Base-by-base conservation (phyloP, 2,888 invertebrate species). In the Acanthopleura granulata region DNA sequence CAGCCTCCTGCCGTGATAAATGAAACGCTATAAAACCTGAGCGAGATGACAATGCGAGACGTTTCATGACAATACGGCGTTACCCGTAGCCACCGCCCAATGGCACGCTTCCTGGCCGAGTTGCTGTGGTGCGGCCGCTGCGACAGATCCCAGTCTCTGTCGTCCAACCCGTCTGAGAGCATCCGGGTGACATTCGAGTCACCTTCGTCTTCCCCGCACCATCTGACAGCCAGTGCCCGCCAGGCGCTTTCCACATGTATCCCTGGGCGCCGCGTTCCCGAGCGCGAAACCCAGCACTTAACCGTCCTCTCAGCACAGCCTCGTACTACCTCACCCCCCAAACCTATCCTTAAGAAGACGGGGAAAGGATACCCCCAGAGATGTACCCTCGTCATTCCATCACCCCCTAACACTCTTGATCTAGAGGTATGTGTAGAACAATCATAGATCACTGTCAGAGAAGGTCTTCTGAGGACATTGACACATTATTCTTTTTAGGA, bases 41-140 rank as follows among this genome's bases (percentile, higher is more conserved):
- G 9, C 40, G 4, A 40, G 40, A 9, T n/a, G 40, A 40, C 40
- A 40, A 40, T 40, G 40, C 9, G 40, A 40, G 40, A 3, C 9
- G 40, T 9, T 40, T 6, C 40, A 40, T 6, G 40, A 40, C 40
- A 40, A 40, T 40, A 40, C 40, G 40, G 40, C 9, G 40, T 40
- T 3, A 6, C 9, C 40, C 40, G 4, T 40, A n/a, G n/a, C 12
- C 22, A 22, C 57, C 57, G 3, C 57, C 57, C 18, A 57, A 57
- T 57, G 57, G 57, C 57, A 22, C 57, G 57, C 22, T 57, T 57
- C 22, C 57, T 57, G 57, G 57, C 22, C n/a, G 57, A 57, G n/a
- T 57, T 18, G 57, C 22, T 57, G 12, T 57, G 57, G 57, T 57
- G 57, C 12, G 57, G 57, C 22, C 57, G 57, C 18, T 57, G 57